A percentile compares a stretch with the other conserved stretches of the same genome.
Evolutionary conservation across 2,888 invertebrate genomes (phyloP).

Genomic region (Leptopilina drosophilae): DNA sequence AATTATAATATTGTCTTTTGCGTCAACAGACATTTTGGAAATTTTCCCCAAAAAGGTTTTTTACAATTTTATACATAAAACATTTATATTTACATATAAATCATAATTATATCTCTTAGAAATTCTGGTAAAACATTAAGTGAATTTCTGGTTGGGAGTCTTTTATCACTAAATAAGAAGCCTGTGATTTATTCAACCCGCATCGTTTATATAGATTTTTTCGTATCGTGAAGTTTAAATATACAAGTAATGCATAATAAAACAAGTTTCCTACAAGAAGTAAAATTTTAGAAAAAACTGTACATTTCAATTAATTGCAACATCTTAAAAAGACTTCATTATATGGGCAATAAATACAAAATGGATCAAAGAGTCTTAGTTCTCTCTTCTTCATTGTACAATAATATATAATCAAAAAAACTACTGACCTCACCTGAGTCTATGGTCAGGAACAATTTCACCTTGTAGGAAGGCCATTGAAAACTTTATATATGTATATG

Average conservation of each 20-base stretch:
- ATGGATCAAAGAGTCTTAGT: not conserved
- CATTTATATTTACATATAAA: too few species aligned
- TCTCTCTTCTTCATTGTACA: not conserved
- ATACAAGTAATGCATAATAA: not conserved
- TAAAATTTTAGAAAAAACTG: not conserved
- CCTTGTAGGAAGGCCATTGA: too few species aligned
- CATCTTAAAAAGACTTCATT: not conserved
- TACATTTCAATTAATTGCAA: not conserved
- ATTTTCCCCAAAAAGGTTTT: too few species aligned
- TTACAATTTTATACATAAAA: too few species aligned
- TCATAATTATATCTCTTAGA: too few species aligned
- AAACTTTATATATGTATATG: too few species aligned
- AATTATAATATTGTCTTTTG: too few species aligned
- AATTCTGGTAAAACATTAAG: constrained; percentile 26
- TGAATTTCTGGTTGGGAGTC: constrained; percentile 53
- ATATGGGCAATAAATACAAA: not conserved
- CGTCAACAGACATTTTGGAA: too few species aligned
- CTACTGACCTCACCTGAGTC: too few species aligned
- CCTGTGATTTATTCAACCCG: constrained; percentile 54
- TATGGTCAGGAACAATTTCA: too few species aligned
- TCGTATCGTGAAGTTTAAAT: constrained; percentile 11
- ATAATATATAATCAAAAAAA: too few species aligned
- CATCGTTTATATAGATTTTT: constrained; percentile 40
- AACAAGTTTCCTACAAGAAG: constrained; percentile 24
- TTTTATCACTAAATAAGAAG: constrained; percentile 54